phyloP scores from a whole-genome alignment of 1,140 invertebrate genomes.

The Drosophila pectinifera region DNA sequence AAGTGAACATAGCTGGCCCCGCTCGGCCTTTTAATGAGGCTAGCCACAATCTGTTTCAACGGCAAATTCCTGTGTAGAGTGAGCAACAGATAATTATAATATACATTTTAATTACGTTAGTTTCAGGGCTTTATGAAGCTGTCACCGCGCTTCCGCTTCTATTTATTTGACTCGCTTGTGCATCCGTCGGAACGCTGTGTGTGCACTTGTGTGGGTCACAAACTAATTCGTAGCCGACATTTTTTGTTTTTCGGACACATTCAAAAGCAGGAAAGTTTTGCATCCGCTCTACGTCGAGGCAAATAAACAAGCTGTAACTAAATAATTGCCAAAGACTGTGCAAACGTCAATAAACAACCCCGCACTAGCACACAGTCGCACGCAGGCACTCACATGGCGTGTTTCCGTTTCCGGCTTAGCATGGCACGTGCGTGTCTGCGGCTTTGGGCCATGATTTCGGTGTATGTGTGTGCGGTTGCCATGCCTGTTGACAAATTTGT shows the following conservation, averaged over 20 bases:
- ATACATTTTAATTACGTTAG: constrained; percentile 25
- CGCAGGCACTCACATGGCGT: constrained; percentile 16
- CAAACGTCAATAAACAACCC: constrained; percentile 51
- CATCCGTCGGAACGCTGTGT: constrained; percentile 33
- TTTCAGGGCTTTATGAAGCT: constrained; percentile 51
- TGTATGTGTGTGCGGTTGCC: constrained; percentile 20
- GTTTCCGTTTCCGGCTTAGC: constrained; percentile 71
- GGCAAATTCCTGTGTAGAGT: neutral
- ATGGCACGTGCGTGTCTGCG: constrained; percentile 68
- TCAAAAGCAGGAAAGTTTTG: constrained; percentile 66
- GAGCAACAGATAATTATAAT: constrained; percentile 19
- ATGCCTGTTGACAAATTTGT: constrained; percentile 72
- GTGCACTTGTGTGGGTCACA: constrained; percentile 9
- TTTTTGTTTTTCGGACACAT: constrained; percentile 31
- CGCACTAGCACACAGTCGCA: constrained; percentile 9
- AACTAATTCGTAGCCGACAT: constrained; percentile 31
- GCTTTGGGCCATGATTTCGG: constrained; percentile 41
- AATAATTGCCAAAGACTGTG: constrained; percentile 70
- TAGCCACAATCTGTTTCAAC: constrained; percentile 1
- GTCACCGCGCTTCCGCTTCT: constrained; percentile 60
- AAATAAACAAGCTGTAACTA: constrained; percentile 45
- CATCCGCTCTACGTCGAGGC: constrained; percentile 51
- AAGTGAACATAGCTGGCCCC: constrained; percentile 9
- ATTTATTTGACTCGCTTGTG: constrained; percentile 31
- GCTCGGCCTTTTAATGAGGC: constrained; percentile 16